A percentile compares a stretch with the other conserved stretches of the same genome.
Evolutionary conservation across 2,797 vertebrate genomes (phyloP).

Genomic region (Pangasius djambal): DNA sequence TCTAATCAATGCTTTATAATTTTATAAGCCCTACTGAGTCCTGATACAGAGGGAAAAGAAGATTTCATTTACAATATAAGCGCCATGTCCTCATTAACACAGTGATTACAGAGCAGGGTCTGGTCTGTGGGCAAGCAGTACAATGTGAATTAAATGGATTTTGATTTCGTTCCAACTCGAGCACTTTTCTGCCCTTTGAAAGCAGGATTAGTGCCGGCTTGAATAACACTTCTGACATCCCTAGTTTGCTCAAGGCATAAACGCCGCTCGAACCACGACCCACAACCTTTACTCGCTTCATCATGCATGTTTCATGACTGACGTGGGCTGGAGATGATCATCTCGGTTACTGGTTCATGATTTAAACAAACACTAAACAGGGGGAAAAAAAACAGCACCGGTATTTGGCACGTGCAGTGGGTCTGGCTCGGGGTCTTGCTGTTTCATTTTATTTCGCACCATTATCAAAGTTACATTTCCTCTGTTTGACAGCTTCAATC

Average conservation of each 20-base stretch:
- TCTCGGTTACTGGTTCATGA: constrained; percentile 54
- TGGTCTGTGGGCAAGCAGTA: not conserved
- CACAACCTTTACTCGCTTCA: constrained; percentile 23
- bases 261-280: constrained; percentile 21
- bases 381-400: not conserved
- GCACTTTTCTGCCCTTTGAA: constrained; percentile 47
- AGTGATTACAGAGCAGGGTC: not conserved
- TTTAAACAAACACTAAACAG: constrained; percentile 41
- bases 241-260: constrained; percentile 29
- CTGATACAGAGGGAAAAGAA: not conserved
- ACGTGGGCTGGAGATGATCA: constrained; percentile 55
- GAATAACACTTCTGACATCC: constrained; percentile 45
- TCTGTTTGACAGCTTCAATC: not conserved
- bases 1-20: not conserved
- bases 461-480: not conserved
- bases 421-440: not conserved
- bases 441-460: not conserved
- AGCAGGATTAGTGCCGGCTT: constrained; percentile 42
- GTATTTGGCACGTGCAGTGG: not conserved
- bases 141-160: too few relatives aligned
- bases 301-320: constrained; percentile 51
- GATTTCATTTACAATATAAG: not conserved
- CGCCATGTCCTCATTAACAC: not conserved
- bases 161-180: not conserved
- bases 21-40: not conserved